Base-by-base conservation (phyloP, 1,140 invertebrate species). In the Drosophila lacteicornis region DNA sequence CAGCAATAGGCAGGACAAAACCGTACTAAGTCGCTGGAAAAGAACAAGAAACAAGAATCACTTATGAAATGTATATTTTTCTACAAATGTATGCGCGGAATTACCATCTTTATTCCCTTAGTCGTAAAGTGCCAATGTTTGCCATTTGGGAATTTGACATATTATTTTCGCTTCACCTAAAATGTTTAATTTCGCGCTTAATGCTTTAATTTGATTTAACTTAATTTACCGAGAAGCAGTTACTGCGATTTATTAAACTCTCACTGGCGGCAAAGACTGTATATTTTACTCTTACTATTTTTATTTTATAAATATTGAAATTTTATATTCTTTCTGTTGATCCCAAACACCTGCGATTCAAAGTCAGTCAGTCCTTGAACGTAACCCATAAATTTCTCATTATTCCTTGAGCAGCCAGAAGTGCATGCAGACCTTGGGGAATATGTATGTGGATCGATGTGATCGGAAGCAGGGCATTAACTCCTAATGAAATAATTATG, bases 401-500 rank as follows among this genome's bases (percentile, higher is more conserved):
- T 15, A 36, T 19, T 43, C 19, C 12, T 22, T 30, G 27, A n/a
- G 15, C 30, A 38, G 36, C 4, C 15, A 43, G 19, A 19, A 19
- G 57, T 9, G 9, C 22, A 43, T 27, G 13, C 38, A 30, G 19
- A 30, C 53, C 68, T 47, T 25, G 9, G 30, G 45, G 30, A 45
- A 25, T 27, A 17, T 4, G 56, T 22, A 36, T 12, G 33, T 3
- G 11, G 33, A 13, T 58, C 56, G 38, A 43, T 57, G 19, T 15
- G 33, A 57, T 73, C 45, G 68, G 53, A 73, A 38, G 67, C 38
- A 42, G 67, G 33, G n/a, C 69, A 73, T 73, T 73, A 73, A 33
- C 27, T 59, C 38, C 45, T 73, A 59, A 73, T 73, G 38, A 71
- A 73, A 73, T 73, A 73, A 73, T 73, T 73, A 71, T 60, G 38